Conservation (phyloP, 2,797 vertebrate species). For the Sebastes alutus region DNA sequence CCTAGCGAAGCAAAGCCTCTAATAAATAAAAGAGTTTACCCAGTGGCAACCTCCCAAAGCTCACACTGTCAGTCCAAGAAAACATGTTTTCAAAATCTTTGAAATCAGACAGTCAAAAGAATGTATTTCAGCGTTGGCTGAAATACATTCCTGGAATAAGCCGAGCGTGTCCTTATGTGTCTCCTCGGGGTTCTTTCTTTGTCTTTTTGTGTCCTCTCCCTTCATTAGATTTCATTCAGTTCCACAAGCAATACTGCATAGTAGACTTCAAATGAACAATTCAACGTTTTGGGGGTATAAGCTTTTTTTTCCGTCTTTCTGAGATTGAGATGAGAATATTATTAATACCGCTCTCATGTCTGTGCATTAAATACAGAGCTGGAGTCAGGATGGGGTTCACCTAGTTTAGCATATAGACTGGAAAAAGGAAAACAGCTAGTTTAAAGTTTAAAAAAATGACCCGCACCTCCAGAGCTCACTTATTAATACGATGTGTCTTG, state of each 20-base stretch:
- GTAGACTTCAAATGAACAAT: background rate
- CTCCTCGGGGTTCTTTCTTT: background rate
- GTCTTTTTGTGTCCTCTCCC: background rate
- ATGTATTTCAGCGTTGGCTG: background rate
- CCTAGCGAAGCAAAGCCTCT: slow-evolving; percentile 12
- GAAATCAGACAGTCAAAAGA: background rate
- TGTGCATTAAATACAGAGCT: background rate
- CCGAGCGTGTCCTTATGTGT: background rate
- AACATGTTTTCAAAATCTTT: background rate
- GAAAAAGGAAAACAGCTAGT: background rate
- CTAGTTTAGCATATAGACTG: background rate
- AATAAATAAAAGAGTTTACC: slow-evolving; percentile 3
- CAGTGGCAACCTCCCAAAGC: background rate
- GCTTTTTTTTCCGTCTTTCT: background rate
- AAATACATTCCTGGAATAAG: slow-evolving; percentile 1
- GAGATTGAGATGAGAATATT: background rate
- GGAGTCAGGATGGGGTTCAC: background rate
- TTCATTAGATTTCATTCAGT: background rate
- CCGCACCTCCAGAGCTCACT: background rate
- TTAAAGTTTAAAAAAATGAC: background rate
- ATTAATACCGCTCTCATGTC: background rate
- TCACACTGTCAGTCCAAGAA: background rate
- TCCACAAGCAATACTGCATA: background rate
- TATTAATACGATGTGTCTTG: background rate
- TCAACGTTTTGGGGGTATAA: background rate